Percentiles rank a stretch among this genome's conserved stretches.
Conservation (phyloP, 2,797 vertebrate species). For the Rachycentron canadum region DNA sequence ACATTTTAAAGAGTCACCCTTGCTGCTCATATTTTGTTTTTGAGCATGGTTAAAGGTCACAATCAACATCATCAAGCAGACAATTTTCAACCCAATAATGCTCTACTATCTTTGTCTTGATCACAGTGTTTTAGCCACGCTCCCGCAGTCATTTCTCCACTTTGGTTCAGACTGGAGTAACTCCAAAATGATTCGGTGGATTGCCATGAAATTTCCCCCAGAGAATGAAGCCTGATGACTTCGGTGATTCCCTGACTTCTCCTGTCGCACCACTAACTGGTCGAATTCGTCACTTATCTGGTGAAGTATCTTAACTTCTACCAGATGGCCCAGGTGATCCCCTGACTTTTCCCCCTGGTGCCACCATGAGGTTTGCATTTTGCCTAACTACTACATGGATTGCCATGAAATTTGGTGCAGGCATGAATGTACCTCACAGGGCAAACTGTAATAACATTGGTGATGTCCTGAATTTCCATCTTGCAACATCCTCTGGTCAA, state of each 20-base stretch:
- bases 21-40: conserved; percentile 1
- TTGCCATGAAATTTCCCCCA: neutral
- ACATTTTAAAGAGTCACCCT: neutral
- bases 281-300: neutral
- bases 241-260: neutral
- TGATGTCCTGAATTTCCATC: neutral
- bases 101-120: neutral
- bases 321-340: neutral
- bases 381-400: no score
- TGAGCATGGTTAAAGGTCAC: neutral
- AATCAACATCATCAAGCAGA: neutral
- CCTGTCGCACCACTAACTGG: neutral
- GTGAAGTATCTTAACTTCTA: neutral
- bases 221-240: neutral
- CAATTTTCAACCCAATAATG: neutral
- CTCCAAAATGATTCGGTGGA: neutral
- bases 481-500: neutral
- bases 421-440: neutral
- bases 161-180: neutral
- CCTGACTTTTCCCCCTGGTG: neutral
- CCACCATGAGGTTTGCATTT: neutral
- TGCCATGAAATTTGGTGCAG: neutral
- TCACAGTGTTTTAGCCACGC: neutral
- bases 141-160: neutral
- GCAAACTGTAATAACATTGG: neutral